Evolutionary conservation across 2,113 vertebrate species (phyloP).

Genomic region (Egretta garzetta): DNA sequence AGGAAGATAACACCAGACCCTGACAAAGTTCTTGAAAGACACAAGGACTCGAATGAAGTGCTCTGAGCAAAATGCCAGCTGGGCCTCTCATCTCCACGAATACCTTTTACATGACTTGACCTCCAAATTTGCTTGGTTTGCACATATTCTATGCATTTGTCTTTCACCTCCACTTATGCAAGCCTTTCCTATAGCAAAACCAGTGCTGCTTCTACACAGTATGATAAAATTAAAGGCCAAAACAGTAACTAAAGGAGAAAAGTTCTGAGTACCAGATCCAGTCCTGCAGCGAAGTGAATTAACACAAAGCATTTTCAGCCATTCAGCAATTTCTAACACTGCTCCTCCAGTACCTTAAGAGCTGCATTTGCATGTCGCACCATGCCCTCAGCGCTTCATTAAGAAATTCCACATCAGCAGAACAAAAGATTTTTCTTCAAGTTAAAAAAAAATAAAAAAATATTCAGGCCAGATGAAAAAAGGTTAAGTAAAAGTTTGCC

Average conservation of each 20-base stretch:
- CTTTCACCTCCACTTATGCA: neutral
- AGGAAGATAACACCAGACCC: neutral
- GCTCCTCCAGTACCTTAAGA: neutral
- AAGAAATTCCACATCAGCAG: slow-evolving; percentile 36
- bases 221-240: neutral
- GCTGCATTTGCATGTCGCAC: neutral
- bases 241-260: neutral
- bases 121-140: neutral
- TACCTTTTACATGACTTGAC: accelerated
- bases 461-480: neutral
- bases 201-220: neutral
- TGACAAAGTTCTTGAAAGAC: neutral
- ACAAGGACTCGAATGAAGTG: neutral
- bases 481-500: neutral
- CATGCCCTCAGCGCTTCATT: neutral
- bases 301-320: neutral
- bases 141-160: neutral
- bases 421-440: neutral
- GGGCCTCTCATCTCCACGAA: neutral
- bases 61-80: neutral
- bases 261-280: neutral
- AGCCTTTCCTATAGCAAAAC: too few relatives aligned
- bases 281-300: neutral
- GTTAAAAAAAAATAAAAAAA: neutral
- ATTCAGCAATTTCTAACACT: neutral